phyloP scores from a whole-genome alignment of 2,888 invertebrate species.

The Strigamia crassipes region DNA sequence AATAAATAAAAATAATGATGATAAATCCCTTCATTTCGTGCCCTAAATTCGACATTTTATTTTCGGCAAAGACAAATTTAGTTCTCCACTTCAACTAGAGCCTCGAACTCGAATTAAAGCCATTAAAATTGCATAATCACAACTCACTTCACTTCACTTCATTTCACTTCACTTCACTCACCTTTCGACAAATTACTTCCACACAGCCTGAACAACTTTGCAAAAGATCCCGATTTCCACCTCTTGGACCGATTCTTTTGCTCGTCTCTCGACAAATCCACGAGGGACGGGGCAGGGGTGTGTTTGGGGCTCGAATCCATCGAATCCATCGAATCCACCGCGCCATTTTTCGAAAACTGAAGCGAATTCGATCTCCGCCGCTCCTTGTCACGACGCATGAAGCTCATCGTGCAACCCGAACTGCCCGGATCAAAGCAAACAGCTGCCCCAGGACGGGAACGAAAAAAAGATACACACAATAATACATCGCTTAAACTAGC shows the following conservation, averaged over 20 bases:
- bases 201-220: slow-evolving; percentile 44
- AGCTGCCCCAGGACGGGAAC: slow-evolving; percentile 14
- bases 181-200: slow-evolving; percentile 45
- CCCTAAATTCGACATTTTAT: too few species aligned
- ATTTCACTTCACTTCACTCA: too few species aligned
- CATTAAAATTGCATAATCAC: not conserved
- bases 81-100: too few species aligned
- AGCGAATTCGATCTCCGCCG: slow-evolving; percentile 23
- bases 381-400: slow-evolving; percentile 27
- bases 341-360: not conserved
- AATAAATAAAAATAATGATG: too few species aligned
- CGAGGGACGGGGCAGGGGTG: not conserved
- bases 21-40: too few species aligned
- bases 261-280: not conserved
- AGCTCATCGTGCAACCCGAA: slow-evolving; percentile 1
- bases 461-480: not conserved
- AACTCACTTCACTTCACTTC: too few species aligned
- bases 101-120: too few species aligned
- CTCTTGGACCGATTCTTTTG: slow-evolving; percentile 32
- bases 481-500: not conserved
- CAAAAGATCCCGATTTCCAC: slow-evolving; percentile 45
- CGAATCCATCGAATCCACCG: not conserved
- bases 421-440: not conserved
- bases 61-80: too few species aligned
- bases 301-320: not conserved